phyloP scores from a whole-genome alignment of 2,113 vertebrate genomes.

The Ursus arctos region DNA sequence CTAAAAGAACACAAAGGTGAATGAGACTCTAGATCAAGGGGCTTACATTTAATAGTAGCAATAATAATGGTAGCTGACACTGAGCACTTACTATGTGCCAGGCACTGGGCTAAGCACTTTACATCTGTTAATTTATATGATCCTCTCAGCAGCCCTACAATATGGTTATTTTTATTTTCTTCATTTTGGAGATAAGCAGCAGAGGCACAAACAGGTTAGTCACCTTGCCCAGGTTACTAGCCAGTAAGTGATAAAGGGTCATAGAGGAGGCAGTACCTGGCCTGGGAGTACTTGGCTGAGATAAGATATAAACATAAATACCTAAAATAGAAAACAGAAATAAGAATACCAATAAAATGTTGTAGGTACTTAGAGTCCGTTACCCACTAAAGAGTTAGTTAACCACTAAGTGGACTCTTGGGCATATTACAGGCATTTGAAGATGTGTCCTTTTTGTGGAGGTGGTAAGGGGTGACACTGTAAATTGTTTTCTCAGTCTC shows the following conservation, averaged over 20 bases:
- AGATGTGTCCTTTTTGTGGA: neutral
- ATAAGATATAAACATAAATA: neutral
- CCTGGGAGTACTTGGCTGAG: neutral
- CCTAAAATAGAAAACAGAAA: neutral
- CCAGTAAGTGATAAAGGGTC: neutral
- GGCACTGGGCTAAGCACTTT: neutral
- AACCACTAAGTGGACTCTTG: neutral
- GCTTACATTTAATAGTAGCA: neutral
- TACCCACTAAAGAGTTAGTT: neutral
- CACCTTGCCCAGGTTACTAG: neutral
- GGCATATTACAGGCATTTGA: neutral
- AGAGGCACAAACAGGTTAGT: neutral
- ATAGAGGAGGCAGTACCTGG: neutral
- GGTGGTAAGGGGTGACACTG: neutral
- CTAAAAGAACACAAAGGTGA: neutral
- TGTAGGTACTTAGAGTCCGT: neutral
- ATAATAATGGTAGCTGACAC: neutral
- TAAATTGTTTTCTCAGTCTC: neutral
- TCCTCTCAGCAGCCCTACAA: neutral
- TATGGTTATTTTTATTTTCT: neutral
- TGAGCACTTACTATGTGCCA: neutral
- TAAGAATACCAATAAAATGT: neutral
- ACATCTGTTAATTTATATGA: neutral
- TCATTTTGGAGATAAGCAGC: neutral
- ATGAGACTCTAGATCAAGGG: neutral